Evolutionary conservation across 1,140 invertebrate species (phyloP).

Genomic region (Macrotrachela quadricornifera): DNA sequence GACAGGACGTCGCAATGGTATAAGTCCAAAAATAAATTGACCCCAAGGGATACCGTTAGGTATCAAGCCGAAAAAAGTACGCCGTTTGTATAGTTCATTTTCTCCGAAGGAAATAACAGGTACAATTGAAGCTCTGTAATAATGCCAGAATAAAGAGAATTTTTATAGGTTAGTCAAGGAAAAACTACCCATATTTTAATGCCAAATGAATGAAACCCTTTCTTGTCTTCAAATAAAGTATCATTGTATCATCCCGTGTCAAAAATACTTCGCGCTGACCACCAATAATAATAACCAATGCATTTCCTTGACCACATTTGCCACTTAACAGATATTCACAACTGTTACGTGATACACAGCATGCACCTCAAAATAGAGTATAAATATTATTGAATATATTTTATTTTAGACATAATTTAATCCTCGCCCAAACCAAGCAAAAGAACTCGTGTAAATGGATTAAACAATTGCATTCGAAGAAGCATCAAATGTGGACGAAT

Average conservation of each 20-base stretch:
- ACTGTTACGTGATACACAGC: not conserved
- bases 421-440: conserved; percentile 12
- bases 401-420: conserved; percentile 1
- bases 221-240: conserved; percentile 19
- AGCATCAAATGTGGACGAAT: conserved; percentile 49
- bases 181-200: conserved; percentile 13
- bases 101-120: conserved; percentile 77
- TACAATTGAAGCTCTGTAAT: conserved; percentile 42
- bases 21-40: conserved; percentile 55
- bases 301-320: conserved; percentile 3
- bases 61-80: conserved; percentile 41
- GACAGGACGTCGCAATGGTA: conserved; percentile 54
- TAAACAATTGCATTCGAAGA: conserved; percentile 52
- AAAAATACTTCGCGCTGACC: conserved; percentile 29
- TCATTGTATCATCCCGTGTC: conserved; percentile 12
- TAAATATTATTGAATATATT: no score
- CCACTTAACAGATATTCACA: not conserved
- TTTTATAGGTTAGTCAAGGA: no score
- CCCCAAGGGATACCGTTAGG: conserved; percentile 57
- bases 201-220: conserved; percentile 31
- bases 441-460: conserved; percentile 58
- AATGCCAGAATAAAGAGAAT: no score
- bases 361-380: no score
- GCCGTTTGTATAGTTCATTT: conserved; percentile 61
- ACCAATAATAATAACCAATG: not conserved